phyloP scores from a whole-genome alignment of 2,888 invertebrate genomes.

The Meta bourneti region DNA sequence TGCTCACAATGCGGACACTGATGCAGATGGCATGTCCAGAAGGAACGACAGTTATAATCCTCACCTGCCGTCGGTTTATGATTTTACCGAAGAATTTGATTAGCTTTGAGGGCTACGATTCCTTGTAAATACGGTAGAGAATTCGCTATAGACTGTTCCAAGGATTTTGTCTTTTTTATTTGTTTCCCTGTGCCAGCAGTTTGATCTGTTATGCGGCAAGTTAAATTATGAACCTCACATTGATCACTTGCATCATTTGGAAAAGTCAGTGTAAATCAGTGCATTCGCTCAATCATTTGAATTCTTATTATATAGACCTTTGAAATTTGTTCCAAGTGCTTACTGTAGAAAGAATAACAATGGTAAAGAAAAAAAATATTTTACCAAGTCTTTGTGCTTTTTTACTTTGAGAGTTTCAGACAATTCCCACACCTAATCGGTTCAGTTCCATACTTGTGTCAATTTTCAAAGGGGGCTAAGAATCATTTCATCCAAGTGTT shows the following conservation, averaged over 20 bases:
- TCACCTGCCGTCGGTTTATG: constrained; percentile 58
- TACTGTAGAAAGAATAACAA: constrained; percentile 55
- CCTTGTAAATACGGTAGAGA: constrained; percentile 69
- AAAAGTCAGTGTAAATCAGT: constrained; percentile 49
- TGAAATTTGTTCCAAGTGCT: constrained; percentile 58
- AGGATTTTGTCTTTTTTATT: constrained; percentile 47
- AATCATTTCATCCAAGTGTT: constrained; percentile 11
- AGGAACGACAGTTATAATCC: constrained; percentile 43
- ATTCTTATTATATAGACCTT: constrained; percentile 27
- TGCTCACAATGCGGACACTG: neutral
- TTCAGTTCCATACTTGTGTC: neutral
- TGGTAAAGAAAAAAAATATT: constrained; percentile 45
- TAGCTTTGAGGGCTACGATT: constrained; percentile 40
- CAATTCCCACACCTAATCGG: neutral
- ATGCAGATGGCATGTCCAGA: constrained; percentile 18
- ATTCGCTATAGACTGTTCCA: constrained; percentile 43
- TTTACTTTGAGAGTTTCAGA: constrained; percentile 41
- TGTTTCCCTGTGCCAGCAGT: constrained; percentile 25
- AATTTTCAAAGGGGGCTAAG: neutral
- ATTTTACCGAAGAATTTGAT: constrained; percentile 70
- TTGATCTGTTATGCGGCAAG: constrained; percentile 7
- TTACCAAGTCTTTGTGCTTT: constrained; percentile 33
- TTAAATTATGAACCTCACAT: constrained; percentile 55
- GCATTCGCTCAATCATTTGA: constrained; percentile 58
- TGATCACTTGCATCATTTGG: constrained; percentile 40